phyloP scores from a whole-genome alignment of 2,113 vertebrate genomes.

The Mastomys coucha region DNA sequence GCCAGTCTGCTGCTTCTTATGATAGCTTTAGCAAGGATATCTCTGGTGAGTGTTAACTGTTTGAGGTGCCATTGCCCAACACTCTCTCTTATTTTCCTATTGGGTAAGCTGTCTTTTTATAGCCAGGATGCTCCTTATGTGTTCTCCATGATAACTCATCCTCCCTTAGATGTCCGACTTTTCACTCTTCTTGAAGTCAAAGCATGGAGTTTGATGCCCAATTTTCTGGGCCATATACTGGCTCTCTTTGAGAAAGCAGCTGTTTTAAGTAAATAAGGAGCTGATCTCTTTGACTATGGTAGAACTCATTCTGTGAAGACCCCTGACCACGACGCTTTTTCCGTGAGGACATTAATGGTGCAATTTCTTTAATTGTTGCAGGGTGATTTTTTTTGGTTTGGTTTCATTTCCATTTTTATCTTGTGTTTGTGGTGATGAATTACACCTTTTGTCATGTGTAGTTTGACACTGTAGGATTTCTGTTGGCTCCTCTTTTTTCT shows the following conservation, averaged over 20 bases:
- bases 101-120: neutral
- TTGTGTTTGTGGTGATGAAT: neutral
- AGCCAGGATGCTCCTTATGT: neutral
- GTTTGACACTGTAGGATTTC: neutral
- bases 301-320: neutral
- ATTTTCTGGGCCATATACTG: neutral
- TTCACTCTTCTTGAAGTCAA: neutral
- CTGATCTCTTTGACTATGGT: neutral
- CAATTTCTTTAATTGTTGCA: neutral
- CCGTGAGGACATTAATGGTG: neutral
- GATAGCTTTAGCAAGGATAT: neutral
- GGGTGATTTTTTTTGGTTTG: neutral
- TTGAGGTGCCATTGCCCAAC: neutral
- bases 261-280: neutral
- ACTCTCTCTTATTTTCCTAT: neutral
- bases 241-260: neutral
- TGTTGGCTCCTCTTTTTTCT: neutral
- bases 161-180: neutral
- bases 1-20: neutral
- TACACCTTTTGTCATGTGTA: neutral
- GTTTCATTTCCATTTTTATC: neutral
- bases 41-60: neutral
- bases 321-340: neutral
- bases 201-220: neutral
- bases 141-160: neutral